These are phyloP conservation scores for Pseudoips prasinana DNA, from an alignment of 2,888 invertebrate genomes.

Conservation along the genomic window DNA sequence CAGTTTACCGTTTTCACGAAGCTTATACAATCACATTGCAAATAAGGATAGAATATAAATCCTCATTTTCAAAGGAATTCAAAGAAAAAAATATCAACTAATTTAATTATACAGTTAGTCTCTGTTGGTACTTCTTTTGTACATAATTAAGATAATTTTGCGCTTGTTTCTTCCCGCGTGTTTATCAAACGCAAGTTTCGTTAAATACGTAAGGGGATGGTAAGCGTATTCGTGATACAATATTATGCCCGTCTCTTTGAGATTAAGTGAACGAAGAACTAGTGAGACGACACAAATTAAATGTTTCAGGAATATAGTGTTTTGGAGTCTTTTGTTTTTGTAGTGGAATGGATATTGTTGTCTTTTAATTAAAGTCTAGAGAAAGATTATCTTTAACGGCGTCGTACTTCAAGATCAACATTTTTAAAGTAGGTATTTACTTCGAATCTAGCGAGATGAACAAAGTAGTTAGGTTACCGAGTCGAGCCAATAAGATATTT, in stretches of 20 bases:
- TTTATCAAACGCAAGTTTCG: conserved; percentile 16
- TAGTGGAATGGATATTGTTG: background rate
- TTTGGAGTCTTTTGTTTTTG: background rate
- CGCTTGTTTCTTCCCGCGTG: conserved; percentile 8
- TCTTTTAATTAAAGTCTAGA: no score
- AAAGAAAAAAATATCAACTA: conserved; percentile 16
- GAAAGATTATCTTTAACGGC: no score
- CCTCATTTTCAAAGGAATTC: background rate
- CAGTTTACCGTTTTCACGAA: no score
- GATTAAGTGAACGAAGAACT: conserved; percentile 1
- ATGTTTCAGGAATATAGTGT: background rate
- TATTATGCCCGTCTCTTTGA: conserved; percentile 1
- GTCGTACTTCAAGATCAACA: no score
- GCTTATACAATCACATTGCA: no score
- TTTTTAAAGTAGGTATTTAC: no score
- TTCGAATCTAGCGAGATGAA: no score
- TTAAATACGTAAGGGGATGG: conserved; percentile 21
- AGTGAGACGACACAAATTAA: background rate
- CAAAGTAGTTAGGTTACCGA: no score
- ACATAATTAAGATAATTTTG: conserved; percentile 14
- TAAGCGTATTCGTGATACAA: conserved; percentile 4
- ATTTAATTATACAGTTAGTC: conserved; percentile 21
- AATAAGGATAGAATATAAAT: no score
- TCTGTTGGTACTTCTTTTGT: conserved; percentile 21
- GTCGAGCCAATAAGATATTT: no score